Base-by-base conservation (phyloP, 2,888 invertebrate species). In the Torymus auratus region DNA sequence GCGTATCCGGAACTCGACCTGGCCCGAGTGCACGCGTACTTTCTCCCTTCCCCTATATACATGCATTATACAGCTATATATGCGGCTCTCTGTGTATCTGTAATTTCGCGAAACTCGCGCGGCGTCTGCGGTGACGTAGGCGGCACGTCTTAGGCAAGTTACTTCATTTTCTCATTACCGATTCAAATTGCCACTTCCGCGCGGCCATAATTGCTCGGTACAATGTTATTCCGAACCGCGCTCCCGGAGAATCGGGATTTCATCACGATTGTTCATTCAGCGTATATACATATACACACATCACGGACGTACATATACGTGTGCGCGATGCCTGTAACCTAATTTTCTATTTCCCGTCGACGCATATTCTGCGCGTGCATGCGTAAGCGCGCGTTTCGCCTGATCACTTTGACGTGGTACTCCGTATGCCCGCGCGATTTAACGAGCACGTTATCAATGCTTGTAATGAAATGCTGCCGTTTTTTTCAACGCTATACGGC, bases 291-390 rank as follows among this genome's bases (percentile, higher is more conserved):
- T 4, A 28, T 10, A 41, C 1, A 41, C 41, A 10, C 41, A 41
- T 41, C 41, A 41, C 1, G 41, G 41, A 41, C 7, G 60, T 52
- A 12, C 41, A 12, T 0, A 28, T 28, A 5, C 14, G 50, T 12
- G 20, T 28, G 15, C 20, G 23, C 7, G n/a, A 17, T 52, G n/a
- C 10, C 68, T n/a, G 55, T 76, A 80, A 76, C 61, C 75, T 68
- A 50, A 80, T 80, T 76, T 71, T 80, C 75, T 80, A 76, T 68
- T 67, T 76, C 53, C 41, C 7, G 41, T 41, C 41, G 41, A 41
- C 41, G 41, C 41, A 41, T 41, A 41, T 41, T 41, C 41, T 41
- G n/a, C 41, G 41, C 41, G 7, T 41, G 53, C 10, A 12, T 55
- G 53, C 52, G n/a, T n/a, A 61, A 52, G 11, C 23, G 14, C 15